Conservation (phyloP, 1,140 invertebrate genomes). For the Macrotrachela quadricornifera region DNA sequence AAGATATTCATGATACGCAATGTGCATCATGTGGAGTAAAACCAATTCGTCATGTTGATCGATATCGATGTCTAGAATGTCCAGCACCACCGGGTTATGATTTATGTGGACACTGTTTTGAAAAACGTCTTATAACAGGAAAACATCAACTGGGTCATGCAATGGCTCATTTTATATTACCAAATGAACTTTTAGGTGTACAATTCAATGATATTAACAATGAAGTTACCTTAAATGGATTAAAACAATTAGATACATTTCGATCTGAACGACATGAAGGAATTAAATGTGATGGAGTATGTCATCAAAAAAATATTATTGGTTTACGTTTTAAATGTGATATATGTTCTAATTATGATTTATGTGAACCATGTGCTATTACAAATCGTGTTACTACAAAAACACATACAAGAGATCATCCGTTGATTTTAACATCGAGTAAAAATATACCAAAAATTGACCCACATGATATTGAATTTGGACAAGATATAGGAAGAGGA, state of each 20-base stretch:
- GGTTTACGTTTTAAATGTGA: neutral
- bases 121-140: neutral
- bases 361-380: neutral
- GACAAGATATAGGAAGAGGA: neutral
- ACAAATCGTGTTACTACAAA: neutral
- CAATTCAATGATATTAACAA: neutral
- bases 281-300: neutral
- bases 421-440: neutral
- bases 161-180: neutral
- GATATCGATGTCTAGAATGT: neutral
- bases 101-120: neutral
- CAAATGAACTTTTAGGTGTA: neutral
- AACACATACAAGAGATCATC: no score
- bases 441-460: neutral
- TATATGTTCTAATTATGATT: neutral
- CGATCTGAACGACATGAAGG: no score
- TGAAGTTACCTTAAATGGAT: no score
- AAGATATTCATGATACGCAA: no score
- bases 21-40: no score
- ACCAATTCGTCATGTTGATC: neutral
- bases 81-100: neutral
- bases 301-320: neutral
- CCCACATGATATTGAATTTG: neutral
- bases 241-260: no score
- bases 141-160: neutral